Evolutionary conservation across 1,140 invertebrate species (phyloP), one percentile per base, ranked within the genome.

Genomic region (Drosophila sturtevanti): DNA sequence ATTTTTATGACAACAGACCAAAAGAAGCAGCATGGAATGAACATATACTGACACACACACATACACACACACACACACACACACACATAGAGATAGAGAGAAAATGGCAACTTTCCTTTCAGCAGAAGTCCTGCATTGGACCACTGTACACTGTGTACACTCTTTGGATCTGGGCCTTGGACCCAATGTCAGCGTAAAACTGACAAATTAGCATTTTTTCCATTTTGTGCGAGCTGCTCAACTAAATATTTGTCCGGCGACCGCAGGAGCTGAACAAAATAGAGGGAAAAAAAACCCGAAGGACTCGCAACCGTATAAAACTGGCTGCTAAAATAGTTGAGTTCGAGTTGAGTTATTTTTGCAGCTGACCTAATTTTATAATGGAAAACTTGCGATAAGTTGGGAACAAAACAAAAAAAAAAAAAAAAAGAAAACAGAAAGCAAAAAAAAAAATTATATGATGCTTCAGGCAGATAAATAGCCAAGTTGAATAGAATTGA

Each of bases 131-230:
- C 56, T 74, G 67, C 37, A 55, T 44, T 55, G 62, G 64, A 24
- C 65, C 65, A 58, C 51, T 67, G 68, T 48, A 63, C 35, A 58
- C 38, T 67, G 68, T 48, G 55, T 48, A 18, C 35, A 37, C 41
- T 60, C 64, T 56, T 41, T 37, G 51, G 16, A 21, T 18, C 54
- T 16, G 21, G 51, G 51, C 24, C 54, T 62, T 51, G 56, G 82
- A 79, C 84, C 84, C 84, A 87, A 87, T 87, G 82, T 89, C 84
- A 89, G 84, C 65, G 80, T 89, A 89, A 89, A 89, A 89, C 84
- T 89, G 84, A 89, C 84, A 89, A 89, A 89, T 89, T 89, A 89
- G 85, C 84, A 89, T 89, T 89, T 89, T 89, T 89, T 84, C 79
- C 85, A 89, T 89, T 89, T 87, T 69, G 73, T 71, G 65, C 70